Conservation (phyloP, 2,113 vertebrate species). For the Antechinus stuartii region DNA sequence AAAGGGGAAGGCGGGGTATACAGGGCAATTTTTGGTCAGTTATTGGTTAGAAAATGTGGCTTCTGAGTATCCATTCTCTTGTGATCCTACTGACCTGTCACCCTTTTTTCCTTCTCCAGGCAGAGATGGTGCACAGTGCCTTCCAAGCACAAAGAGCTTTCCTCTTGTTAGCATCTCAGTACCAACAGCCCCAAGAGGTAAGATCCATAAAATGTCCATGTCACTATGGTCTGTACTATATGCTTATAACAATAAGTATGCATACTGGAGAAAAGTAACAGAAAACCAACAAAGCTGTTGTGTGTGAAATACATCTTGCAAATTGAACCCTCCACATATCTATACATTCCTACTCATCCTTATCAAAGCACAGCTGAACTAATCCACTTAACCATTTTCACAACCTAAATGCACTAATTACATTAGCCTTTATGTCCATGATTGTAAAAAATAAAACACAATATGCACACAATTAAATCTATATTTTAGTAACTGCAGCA, state of each 20-base stretch:
- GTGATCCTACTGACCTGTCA: constrained; percentile 41
- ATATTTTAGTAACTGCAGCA: background rate
- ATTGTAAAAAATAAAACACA: background rate
- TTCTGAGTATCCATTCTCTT: background rate
- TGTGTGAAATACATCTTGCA: background rate
- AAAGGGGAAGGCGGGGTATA: background rate
- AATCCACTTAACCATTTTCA: constrained; percentile 2
- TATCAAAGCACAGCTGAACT: background rate
- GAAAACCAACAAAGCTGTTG: background rate
- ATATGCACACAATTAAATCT: background rate
- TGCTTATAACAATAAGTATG: background rate
- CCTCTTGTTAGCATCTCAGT: constrained; percentile 90
- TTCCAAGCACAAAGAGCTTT: constrained; percentile 93
- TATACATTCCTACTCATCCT: background rate
- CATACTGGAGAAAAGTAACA: background rate
- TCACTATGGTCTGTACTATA: background rate
- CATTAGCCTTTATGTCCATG: background rate
- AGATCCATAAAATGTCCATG: constrained; percentile 50
- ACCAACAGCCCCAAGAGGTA: constrained; percentile 96
- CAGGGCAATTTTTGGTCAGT: background rate
- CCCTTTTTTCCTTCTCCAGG: constrained; percentile 85
- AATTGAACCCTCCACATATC: background rate
- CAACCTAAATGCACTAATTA: background rate
- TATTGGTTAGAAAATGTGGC: background rate
- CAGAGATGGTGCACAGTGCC: constrained; percentile 93